Percentiles rank a stretch among this genome's conserved stretches.
Evolutionary conservation across 1,140 invertebrate species (phyloP).

Genomic region (Watersipora subatra): DNA sequence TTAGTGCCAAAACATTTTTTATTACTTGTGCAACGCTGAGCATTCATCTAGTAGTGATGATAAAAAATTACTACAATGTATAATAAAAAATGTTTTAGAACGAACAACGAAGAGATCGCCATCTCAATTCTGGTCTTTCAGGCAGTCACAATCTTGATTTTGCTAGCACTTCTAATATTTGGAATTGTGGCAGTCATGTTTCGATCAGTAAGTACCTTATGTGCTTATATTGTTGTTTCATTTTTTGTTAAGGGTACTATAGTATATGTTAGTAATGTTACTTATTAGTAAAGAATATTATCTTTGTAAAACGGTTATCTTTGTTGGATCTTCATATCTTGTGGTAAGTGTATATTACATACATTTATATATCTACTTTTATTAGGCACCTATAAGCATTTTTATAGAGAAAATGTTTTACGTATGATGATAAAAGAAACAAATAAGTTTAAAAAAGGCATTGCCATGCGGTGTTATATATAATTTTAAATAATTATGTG

Average conservation of each 20-base stretch:
- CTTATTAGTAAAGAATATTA: background rate
- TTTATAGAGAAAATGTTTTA: no score
- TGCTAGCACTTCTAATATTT: background rate
- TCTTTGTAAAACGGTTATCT: background rate
- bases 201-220: background rate
- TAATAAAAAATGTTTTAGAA: background rate
- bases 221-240: background rate
- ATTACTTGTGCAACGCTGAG: background rate
- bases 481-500: no score
- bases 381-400: no score
- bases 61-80: background rate
- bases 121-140: background rate
- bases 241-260: background rate
- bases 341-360: no score
- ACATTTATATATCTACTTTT: no score
- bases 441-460: no score
- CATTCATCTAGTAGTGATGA: background rate
- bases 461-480: no score
- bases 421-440: no score
- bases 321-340: background rate
- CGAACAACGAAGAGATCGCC: background rate
- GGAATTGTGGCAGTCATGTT: background rate
- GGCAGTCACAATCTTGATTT: background rate
- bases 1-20: no score
- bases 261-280: background rate